Evolutionary conservation across 2,888 invertebrate species (phyloP), one percentile per base, ranked within the genome.

Genomic region (Dasypogon diadema): DNA sequence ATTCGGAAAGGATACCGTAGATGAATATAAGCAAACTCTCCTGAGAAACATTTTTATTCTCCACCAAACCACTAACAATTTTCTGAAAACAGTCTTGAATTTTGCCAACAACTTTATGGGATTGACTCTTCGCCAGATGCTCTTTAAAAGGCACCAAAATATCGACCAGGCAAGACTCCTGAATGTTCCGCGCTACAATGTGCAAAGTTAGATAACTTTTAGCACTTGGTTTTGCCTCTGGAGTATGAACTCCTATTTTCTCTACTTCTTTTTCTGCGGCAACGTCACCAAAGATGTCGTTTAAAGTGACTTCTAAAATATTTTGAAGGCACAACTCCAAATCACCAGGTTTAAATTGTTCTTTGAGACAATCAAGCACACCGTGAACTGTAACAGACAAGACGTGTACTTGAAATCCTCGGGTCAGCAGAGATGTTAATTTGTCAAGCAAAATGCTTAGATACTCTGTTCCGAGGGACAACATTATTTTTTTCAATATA

Each of bases 391-490:
- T 97, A 77, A 92, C 96, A 2, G 94, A 93, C 72, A 99, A 87
- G 0, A 99, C 98, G 82, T 99, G 98, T 1, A 96, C 91, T 88
- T 98, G 97, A 83, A 94, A 99, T 10, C 99, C 99, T 82, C 92
- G 90, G 0, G 92, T 94, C 73, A 99, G 87, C 18, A 95, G 86
- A 2, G 92, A 87, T 37, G 92, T 91, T 84, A 99, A 90, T 85
- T 97, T 96, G 77, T 91, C 90, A 10, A 98, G 85, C 21, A 98
- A 86, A 80, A 92, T 88, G 5, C 91, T 89, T 77, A 99, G 87
- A 85, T 96, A 96, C 14, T 89, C 86, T 0, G 96, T 91, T 0
- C 98, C 98, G 6, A 99, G 88, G 0, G 94, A 90, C 0, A 91
- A 82, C 91, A 97, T 93, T 24, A 98, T 94, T 85, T 96, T 94